Percentiles rank a stretch among this genome's conserved stretches.
phyloP scores from a whole-genome alignment of 2,113 vertebrate genomes.

The Zapus hudsonius region DNA sequence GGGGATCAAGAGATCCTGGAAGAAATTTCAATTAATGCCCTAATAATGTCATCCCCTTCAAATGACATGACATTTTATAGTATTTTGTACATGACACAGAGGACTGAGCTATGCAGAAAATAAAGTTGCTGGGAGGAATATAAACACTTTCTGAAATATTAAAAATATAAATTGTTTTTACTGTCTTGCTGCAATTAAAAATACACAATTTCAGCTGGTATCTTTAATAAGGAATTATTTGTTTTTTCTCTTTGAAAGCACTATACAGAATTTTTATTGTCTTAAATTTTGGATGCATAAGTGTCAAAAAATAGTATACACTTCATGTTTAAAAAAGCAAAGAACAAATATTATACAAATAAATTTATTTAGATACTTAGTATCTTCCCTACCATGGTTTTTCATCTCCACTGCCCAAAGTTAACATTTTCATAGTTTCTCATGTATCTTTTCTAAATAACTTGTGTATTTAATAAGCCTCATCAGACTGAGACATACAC shows the following conservation, averaged over 20 bases:
- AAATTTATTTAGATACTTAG: not conserved
- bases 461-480: not conserved
- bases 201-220: not conserved
- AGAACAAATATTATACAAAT: not conserved
- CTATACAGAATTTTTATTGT: not conserved
- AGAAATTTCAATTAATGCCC: slow-evolving; percentile 44
- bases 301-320: slow-evolving; percentile 4
- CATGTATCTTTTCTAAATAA: not conserved
- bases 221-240: not conserved
- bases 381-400: not conserved
- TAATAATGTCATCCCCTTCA: slow-evolving; percentile 53
- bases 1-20: slow-evolving; percentile 39
- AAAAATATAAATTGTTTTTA: slow-evolving; percentile 24
- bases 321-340: not conserved
- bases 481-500: not conserved
- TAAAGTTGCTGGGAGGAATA: not conserved
- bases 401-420: not conserved
- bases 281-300: slow-evolving; percentile 14
- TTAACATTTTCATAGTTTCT: not conserved
- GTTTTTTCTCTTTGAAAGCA: not conserved
- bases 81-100: not conserved
- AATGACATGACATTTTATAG: not conserved
- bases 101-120: slow-evolving; percentile 3
- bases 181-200: not conserved
- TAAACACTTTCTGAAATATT: slow-evolving; percentile 15